Evolutionary conservation across 2,797 vertebrate species (phyloP), one percentile per base, ranked within the genome.

Genomic region (Pampus argenteus): DNA sequence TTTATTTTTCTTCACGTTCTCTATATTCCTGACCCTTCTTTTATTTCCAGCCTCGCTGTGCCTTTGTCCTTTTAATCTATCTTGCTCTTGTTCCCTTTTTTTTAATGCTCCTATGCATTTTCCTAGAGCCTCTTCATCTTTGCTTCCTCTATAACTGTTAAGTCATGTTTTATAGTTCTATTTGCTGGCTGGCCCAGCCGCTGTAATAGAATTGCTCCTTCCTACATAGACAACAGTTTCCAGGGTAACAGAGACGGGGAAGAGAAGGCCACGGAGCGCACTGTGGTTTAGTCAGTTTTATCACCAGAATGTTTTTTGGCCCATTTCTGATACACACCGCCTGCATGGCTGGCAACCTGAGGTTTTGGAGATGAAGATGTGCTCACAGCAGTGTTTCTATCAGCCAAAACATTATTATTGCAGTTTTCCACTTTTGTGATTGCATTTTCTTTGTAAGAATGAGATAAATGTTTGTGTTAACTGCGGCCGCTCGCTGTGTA

Each of bases 181-280:
- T 93, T 87, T 91, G 87, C 88, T 72, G 87, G 74, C 82, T 78
- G 50, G 78, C 81, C 75, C 76, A 48, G 76, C 76, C 20, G 28
- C 81, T 84, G 68, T 91, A 91, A 92, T 91, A 92, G 89, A 93
- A 93, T 87, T 91, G 90, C 91, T 92, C 86, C 91, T 89, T 92
- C 89, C 88, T 91, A 89, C 89, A 90, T 84, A 82, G 90, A 89
- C 90, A 93, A 92, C 92, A 89, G 93, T 95, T 95, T 94, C 94
- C 94, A 94, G 89, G 94, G 94, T 91, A 94, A 95, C 93, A 74
- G 92, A 85, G 89, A 88, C 79, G 40, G 74, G 77, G 82, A 73
- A 80, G 86, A 78, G 82, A 82, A 83, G 86, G 83, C 87, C 82
- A 82, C 23, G 38, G 85, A 91, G 87, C 78, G 82, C 83, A 76